Evolutionary conservation across 2,888 invertebrate species (phyloP), one percentile per base, ranked within the genome.

Genomic region (Rhogogaster chlorosoma): DNA sequence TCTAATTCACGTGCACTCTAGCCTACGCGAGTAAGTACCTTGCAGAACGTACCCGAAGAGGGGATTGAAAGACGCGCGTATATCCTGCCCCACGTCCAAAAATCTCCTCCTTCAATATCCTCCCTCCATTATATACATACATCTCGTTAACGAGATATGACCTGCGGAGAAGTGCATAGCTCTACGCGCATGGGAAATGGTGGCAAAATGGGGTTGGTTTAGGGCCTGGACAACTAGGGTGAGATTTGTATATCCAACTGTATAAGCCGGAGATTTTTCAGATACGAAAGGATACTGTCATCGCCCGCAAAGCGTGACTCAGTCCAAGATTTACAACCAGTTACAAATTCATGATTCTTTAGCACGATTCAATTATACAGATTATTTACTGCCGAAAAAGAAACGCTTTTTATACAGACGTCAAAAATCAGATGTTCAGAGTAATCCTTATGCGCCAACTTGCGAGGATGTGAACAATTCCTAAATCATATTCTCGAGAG

Each of bases 231-330:
- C 82, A 57, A 71, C 73, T 86, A 84, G 88, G 88, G 87, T 88
- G 88, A 86, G 87, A 88, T 87, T 87, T 87, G 87, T 88, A 84
- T 88, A 85, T 84, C 88, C 80, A 88, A 88, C 67, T 67, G 67
- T 67, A 32, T 67, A 67, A 67, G 32, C 32, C 15, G 32, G 29
- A 67, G 32, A 67, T 67, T 67, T 67, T 32, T 32, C 67, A 10
- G 73, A 38, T 26, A 73, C 42, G 42, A 29, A 67, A 67, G 3
- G 12, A 38, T 22, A 73, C 73, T 73, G 38, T 73, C 73, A 42
- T 42, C 73, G 73, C 42, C 42, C 42, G 42, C 42, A 0, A 42
- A 26, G 42, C 26, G 73, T 73, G 73, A 73, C 38, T 73, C 73
- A 73, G 42, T 42, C 9, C 42, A 42, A 73, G 73, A 73, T 73